These are phyloP conservation scores for Melanotaenia pygmaea DNA, from an alignment of 2,797 vertebrate species.

Conservation along the genomic window DNA sequence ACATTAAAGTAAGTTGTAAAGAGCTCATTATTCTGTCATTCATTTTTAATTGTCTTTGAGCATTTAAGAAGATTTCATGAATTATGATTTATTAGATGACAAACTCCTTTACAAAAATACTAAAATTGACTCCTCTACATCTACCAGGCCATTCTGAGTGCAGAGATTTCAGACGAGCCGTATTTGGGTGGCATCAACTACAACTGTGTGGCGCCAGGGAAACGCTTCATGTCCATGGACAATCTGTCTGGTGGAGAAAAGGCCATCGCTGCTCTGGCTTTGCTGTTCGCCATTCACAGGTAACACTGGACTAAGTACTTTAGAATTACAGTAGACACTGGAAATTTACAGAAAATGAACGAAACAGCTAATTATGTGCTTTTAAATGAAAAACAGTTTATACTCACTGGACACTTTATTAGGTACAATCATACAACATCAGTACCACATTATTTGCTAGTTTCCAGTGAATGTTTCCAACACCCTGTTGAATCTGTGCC, in stretches of 20 bases:
- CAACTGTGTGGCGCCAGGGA: constrained; percentile 94
- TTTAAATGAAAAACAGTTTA: too few species aligned
- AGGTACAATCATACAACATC: too few species aligned
- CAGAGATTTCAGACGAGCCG: constrained; percentile 93
- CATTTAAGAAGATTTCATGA: background rate
- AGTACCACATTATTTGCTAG: too few species aligned
- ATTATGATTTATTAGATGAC: too few species aligned
- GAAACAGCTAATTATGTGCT: too few species aligned
- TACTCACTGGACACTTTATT: too few species aligned
- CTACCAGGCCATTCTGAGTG: constrained; percentile 90
- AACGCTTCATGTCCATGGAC: constrained; percentile 97
- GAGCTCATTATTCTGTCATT: background rate
- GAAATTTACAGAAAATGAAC: too few species aligned
- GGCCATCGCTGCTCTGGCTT: constrained; percentile 91
- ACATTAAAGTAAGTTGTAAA: background rate
- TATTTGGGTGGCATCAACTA: constrained; percentile 94
- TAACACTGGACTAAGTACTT: constrained; percentile 49
- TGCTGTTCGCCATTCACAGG: constrained; percentile 96
- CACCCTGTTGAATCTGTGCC: too few species aligned
- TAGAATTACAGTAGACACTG: too few species aligned
- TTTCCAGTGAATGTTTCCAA: too few species aligned
- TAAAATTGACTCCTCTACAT: background rate
- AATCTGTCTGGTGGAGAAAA: constrained; percentile 96
- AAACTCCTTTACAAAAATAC: background rate
- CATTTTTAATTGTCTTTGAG: background rate